Percentiles rank a stretch among this genome's conserved stretches.
Conservation (phyloP, 2,888 invertebrate species). For the Caenorhabditis macrosperma region DNA sequence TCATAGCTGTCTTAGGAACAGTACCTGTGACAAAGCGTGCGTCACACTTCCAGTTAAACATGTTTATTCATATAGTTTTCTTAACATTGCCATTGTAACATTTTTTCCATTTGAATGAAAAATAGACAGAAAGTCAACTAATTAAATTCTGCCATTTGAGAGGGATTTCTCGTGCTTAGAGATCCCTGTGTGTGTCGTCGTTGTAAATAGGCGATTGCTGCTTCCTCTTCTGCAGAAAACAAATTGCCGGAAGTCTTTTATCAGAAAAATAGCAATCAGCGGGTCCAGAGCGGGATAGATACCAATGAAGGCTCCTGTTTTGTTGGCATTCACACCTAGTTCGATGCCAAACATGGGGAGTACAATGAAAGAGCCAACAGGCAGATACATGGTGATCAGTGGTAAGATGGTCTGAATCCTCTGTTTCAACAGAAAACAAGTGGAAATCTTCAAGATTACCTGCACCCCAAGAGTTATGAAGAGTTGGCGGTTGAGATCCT, state of each 20-base stretch:
- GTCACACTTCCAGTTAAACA: too few species aligned
- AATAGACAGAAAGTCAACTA: too few species aligned
- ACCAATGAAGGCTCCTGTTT: slow-evolving; percentile 37
- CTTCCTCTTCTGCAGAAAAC: slow-evolving; percentile 15
- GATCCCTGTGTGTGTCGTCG: slow-evolving; percentile 3
- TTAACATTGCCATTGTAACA: too few species aligned
- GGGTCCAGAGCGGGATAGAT: slow-evolving; percentile 45
- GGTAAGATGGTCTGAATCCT: slow-evolving; percentile 31
- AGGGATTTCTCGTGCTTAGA: background rate
- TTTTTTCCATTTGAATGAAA: too few species aligned
- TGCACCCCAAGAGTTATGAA: slow-evolving; percentile 41
- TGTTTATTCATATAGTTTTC: too few species aligned
- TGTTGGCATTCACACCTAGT: slow-evolving; percentile 29
- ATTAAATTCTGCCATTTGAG: too few species aligned
- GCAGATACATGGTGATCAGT: slow-evolving; percentile 29
- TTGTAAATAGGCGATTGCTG: background rate
- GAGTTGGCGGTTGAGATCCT: slow-evolving; percentile 28
- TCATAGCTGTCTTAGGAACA: too few species aligned
- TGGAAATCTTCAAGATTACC: background rate
- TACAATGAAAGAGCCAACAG: slow-evolving; percentile 27
- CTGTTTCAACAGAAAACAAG: background rate
- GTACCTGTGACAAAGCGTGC: too few species aligned
- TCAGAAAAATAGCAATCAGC: slow-evolving; percentile 28
- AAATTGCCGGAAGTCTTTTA: slow-evolving; percentile 32
- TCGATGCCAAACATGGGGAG: slow-evolving; percentile 32